Conservation (phyloP, 2,797 vertebrate species). For the Nannoperca australis region DNA sequence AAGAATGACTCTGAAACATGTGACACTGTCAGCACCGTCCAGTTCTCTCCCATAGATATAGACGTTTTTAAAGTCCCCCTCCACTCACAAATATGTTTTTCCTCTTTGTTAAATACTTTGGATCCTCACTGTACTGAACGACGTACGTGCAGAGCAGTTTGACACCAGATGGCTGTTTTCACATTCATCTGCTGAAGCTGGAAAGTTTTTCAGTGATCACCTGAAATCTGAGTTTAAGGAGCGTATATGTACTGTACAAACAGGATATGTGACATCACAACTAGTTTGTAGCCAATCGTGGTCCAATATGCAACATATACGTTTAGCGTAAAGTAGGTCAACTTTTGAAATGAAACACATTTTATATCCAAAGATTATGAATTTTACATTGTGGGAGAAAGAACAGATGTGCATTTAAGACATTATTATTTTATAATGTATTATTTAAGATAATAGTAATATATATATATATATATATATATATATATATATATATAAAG, state of each 20-base stretch:
- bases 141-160: not conserved
- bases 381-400: not conserved
- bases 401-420: not conserved
- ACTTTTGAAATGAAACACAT: not conserved
- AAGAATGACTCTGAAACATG: not conserved
- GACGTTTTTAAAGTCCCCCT: not conserved
- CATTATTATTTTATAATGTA: no score
- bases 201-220: slow-evolving; percentile 1
- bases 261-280: slow-evolving; percentile 1
- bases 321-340: not conserved
- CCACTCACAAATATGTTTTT: not conserved
- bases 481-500: no score
- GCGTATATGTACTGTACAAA: not conserved
- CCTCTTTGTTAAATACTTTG: not conserved
- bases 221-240: slow-evolving; percentile 10
- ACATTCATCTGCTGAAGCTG: slow-evolving; percentile 5
- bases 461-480: no score
- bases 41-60: not conserved
- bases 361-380: not conserved
- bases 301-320: not conserved
- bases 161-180: slow-evolving; percentile 14
- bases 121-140: not conserved
- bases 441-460: no score
- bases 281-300: not conserved
- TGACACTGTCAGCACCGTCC: not conserved